phyloP scores from a whole-genome alignment of 2,888 invertebrate species.

The Dioctria linearis region DNA sequence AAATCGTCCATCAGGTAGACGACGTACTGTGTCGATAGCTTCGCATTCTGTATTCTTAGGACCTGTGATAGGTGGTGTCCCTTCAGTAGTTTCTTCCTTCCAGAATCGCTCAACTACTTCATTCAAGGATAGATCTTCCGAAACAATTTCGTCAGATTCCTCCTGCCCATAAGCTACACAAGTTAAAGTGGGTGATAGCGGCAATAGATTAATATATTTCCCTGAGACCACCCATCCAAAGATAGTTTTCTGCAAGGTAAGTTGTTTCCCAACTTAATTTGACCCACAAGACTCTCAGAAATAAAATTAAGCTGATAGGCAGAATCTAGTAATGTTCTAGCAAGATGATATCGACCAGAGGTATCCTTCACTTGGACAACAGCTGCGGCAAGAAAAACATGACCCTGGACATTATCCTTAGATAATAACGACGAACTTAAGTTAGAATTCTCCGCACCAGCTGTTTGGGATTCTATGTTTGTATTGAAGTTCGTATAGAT shows the following conservation, averaged over 20 bases:
- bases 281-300: background rate
- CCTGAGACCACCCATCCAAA: conserved; percentile 25
- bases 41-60: no score
- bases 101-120: conserved; percentile 25
- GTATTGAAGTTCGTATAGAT: background rate
- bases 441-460: background rate
- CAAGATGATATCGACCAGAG: no score
- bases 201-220: background rate
- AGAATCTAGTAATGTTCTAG: conserved; percentile 5
- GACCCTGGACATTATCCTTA: no score
- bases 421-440: conserved; percentile 18
- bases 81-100: background rate
- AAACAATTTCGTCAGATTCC: background rate
- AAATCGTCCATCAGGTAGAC: conserved; percentile 8
- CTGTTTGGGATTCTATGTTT: background rate
- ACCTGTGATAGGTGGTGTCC: background rate
- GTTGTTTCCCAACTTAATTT: conserved; percentile 11
- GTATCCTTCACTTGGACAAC: no score
- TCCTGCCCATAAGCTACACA: background rate
- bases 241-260: conserved; percentile 28
- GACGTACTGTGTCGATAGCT: background rate
- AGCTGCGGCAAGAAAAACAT: no score
- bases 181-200: background rate
- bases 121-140: background rate
- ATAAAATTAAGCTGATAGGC: conserved; percentile 34